Evolutionary conservation across 1,140 invertebrate genomes (phyloP).

Genomic region (Brachionus paranguensis): DNA sequence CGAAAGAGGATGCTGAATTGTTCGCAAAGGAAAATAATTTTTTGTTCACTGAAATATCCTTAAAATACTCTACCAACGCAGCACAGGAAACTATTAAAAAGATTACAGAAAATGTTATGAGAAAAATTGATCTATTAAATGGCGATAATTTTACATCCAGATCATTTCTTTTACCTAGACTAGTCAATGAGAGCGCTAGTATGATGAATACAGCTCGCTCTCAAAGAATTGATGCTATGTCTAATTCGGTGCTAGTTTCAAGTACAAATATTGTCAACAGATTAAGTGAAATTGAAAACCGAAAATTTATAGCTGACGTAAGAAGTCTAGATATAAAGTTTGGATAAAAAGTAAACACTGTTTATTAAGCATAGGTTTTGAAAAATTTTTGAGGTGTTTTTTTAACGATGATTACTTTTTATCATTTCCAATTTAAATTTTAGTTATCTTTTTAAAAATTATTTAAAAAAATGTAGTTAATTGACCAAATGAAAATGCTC

Average conservation of each 20-base stretch:
- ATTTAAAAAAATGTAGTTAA: not conserved
- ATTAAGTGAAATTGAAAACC: not conserved
- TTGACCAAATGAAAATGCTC: conserved; percentile 48
- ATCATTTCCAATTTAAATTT: not conserved
- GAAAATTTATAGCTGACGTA: conserved; percentile 19
- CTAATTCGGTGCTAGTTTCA: conserved; percentile 6
- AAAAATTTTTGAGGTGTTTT: too few relatives aligned
- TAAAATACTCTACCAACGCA: not conserved
- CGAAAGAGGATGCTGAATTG: not conserved
- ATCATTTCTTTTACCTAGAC: not conserved
- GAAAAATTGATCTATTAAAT: not conserved
- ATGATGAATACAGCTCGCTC: not conserved
- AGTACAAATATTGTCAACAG: not conserved
- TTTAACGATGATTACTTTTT: too few relatives aligned
- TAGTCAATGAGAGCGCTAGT: not conserved
- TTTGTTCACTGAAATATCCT: not conserved
- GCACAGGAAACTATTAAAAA: not conserved
- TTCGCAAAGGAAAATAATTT: not conserved
- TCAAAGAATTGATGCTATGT: conserved; percentile 23
- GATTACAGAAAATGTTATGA: not conserved
- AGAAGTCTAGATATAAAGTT: not conserved
- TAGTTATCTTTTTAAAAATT: not conserved
- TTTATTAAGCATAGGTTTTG: too few relatives aligned
- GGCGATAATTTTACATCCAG: not conserved
- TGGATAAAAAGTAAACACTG: too few relatives aligned